Conservation (phyloP, 2,113 vertebrate genomes). For the Melozone crissalis region DNA sequence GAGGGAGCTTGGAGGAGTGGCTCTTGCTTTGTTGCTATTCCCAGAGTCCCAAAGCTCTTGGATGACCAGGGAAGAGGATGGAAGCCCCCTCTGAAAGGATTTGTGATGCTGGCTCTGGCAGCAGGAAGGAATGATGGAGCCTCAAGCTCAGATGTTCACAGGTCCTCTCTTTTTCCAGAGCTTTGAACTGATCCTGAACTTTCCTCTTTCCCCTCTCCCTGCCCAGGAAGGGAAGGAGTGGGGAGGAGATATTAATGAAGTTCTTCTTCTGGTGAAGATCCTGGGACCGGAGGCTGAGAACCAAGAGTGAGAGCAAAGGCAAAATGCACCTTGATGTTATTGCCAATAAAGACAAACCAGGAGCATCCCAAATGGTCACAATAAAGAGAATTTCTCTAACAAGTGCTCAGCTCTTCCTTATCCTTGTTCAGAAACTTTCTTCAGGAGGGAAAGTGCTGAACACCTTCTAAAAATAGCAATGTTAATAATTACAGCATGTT, state of each 20-base stretch:
- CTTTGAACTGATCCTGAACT: neutral
- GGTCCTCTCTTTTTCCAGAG: neutral
- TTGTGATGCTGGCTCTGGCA: neutral
- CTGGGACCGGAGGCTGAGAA: neutral
- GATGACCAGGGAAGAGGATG: neutral
- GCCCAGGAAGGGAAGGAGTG: neutral
- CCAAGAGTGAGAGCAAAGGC: neutral
- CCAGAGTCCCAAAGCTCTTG: neutral
- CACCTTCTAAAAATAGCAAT: neutral
- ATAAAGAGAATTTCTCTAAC: neutral
- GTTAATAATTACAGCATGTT: neutral
- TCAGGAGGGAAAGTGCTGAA: neutral
- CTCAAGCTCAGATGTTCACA: neutral
- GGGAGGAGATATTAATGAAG: neutral
- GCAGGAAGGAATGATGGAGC: neutral
- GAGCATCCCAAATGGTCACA: neutral
- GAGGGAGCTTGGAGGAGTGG: neutral
- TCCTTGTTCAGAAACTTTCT: neutral
- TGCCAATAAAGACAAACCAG: neutral
- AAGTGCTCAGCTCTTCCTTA: neutral
- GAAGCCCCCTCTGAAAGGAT: fast-evolving
- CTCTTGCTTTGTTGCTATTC: neutral
- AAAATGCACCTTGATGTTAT: neutral
- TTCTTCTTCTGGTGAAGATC: neutral
- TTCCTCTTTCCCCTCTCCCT: neutral